Conservation (phyloP, 2,113 vertebrate genomes). For the Planiliza haematocheilus region DNA sequence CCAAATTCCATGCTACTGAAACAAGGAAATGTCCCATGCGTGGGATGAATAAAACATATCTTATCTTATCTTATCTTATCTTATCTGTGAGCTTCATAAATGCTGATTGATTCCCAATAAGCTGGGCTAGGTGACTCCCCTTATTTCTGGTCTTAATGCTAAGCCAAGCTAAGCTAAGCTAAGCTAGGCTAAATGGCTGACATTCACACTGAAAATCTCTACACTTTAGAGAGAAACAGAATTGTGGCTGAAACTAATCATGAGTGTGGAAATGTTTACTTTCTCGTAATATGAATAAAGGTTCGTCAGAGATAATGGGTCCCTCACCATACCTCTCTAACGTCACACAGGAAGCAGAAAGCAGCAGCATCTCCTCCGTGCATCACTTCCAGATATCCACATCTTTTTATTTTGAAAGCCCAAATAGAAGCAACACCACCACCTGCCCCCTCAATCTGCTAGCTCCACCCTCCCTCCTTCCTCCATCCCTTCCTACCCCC, state of each 20-base stretch:
- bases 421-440: constrained; percentile 19
- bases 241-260: no score
- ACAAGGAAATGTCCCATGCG: no score
- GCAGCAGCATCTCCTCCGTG: neutral
- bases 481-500: constrained; percentile 39
- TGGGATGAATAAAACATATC: no score
- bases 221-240: no score
- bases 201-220: no score
- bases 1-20: no score
- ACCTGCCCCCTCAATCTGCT: constrained; percentile 54
- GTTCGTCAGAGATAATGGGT: no score
- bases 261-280: no score
- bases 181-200: neutral
- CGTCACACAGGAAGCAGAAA: constrained; percentile 15
- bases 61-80: no score
- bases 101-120: neutral
- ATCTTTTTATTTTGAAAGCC: constrained; percentile 50
- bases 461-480: constrained; percentile 47
- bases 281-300: no score
- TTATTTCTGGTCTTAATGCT: neutral
- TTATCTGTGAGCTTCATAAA: neutral
- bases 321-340: no score
- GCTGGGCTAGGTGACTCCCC: neutral
- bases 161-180: no score
- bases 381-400: constrained; percentile 21